These are phyloP conservation scores for Drosophila asahinai DNA, from an alignment of 1,140 invertebrate genomes.

Conservation along the genomic window DNA sequence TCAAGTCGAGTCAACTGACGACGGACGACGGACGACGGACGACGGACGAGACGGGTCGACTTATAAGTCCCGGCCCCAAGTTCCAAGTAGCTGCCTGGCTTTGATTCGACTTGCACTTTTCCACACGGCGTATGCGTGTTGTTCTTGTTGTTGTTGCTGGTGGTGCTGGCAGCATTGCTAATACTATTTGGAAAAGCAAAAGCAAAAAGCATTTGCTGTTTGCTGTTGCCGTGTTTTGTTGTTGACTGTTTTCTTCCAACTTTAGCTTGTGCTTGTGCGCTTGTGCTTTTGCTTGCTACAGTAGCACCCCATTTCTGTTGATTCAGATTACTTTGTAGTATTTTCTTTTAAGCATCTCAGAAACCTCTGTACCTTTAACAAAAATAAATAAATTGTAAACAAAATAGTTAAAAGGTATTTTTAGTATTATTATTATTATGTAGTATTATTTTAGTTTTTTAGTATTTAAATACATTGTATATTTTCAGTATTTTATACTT, in stretches of 20 bases:
- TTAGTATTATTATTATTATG: too few relatives aligned
- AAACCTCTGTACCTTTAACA: too few relatives aligned
- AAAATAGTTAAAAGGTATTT: too few relatives aligned
- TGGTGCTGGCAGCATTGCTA: slow-evolving; percentile 17
- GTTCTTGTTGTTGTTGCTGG: neutral
- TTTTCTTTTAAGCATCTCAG: too few relatives aligned
- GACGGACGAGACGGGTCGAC: slow-evolving; percentile 26
- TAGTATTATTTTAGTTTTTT: too few relatives aligned
- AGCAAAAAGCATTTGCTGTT: slow-evolving; percentile 9
- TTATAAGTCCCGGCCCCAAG: slow-evolving; percentile 42
- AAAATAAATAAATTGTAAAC: too few relatives aligned
- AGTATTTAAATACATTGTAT: too few relatives aligned
- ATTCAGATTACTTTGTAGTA: too few relatives aligned
- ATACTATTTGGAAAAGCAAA: slow-evolving; percentile 13
- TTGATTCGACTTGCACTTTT: slow-evolving; percentile 71
- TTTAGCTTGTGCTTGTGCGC: slow-evolving; percentile 20
- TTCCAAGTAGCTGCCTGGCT: slow-evolving; percentile 34
- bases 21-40: slow-evolving; percentile 4
- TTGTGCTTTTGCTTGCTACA: slow-evolving; percentile 19
- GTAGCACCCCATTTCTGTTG: neutral
- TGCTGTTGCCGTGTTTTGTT: slow-evolving; percentile 61
- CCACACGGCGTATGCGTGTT: slow-evolving; percentile 50
- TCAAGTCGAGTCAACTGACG: slow-evolving; percentile 21
- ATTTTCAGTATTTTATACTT: too few relatives aligned
- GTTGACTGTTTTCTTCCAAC: slow-evolving; percentile 65